Percentiles rank a stretch among this genome's conserved stretches.
Conservation (phyloP, 2,888 invertebrate genomes). For the Branchipolynoe longqiensis region DNA sequence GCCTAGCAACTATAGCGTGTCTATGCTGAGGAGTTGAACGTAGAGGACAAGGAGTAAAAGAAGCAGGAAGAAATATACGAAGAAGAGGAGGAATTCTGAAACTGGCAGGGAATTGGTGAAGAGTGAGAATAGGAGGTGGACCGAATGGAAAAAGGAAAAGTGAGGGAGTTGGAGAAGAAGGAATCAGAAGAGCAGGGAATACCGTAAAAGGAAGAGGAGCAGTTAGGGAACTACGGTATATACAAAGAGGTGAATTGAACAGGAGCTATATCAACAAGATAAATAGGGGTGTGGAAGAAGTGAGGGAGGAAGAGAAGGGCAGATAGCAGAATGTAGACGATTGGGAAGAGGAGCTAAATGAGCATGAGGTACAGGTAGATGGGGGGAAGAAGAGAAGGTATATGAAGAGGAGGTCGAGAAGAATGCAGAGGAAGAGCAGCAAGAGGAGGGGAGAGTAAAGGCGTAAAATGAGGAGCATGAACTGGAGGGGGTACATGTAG, state of each 20-base stretch:
- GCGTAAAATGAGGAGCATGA: too few species aligned
- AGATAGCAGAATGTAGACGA: too few species aligned
- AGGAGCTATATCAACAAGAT: too few species aligned
- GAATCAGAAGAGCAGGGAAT: too few species aligned
- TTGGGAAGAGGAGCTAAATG: neutral
- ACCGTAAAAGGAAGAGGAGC: too few species aligned
- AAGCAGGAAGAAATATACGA: neutral
- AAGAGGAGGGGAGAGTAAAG: too few species aligned
- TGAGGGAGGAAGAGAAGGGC: neutral
- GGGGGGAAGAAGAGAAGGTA: neutral
- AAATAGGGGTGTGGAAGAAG: too few species aligned
- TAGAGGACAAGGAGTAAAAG: neutral
- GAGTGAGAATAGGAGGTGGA: neutral
- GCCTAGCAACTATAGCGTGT: too few species aligned
- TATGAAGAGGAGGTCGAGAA: neutral
- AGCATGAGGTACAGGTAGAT: neutral
- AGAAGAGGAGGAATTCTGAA: neutral
- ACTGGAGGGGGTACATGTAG: too few species aligned
- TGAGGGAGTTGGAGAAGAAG: too few species aligned
- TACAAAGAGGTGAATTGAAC: too few species aligned
- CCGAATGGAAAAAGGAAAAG: neutral
- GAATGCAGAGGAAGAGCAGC: neutral
- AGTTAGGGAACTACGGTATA: too few species aligned
- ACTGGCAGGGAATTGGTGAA: neutral
- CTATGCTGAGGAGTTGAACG: neutral